Base-by-base conservation (phyloP, 2,888 invertebrate genomes). In the Drosophila limbata region DNA sequence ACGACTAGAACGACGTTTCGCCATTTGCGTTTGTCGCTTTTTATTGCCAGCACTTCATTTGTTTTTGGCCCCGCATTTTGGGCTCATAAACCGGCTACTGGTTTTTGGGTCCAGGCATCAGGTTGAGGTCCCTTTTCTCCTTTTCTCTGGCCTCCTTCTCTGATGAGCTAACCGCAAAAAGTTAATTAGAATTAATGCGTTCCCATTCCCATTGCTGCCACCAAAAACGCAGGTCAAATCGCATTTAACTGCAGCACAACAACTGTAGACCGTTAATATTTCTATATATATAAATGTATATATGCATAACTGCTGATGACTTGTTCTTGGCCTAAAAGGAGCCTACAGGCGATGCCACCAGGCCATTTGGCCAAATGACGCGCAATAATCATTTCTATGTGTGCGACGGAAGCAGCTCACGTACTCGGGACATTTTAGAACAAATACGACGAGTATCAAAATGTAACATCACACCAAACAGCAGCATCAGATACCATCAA, bases 11-110 rank as follows among this genome's bases (percentile, higher is more conserved):
- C 71, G 63, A 73, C 61, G 60, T 70, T 79, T 69, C 35, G 74
- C 84, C 82, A 88, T 88, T 89, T 85, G 86, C 86, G 75, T 88
- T 88, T 85, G 88, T 85, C 89, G 88, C 88, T 74, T 85, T 85
- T 85, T 85, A 89, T 85, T 89, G 85, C 90, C 86, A 85, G 88
- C 85, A 85, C 85, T 85, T 89, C 85, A 85, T 85, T 85, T 85
- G 85, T 79, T 89, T 81, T 88, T 77, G 77, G 73, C 79, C 76
- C 83, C 68, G 4, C 15, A 40, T 79, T 82, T 88, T 73, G 56
- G 70, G 51, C 59, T 73, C 88, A 89, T 89, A 85, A 85, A 79
- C 77, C 72, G 67, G 42, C 21, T 21, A 8, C 31, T 6, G 13
- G 8, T 48, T 59, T 40, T 11, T 25, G 25, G 45, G 35, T 6